These are phyloP conservation scores for Diarsia dahlii DNA, from an alignment of 2,888 invertebrate genomes.

Conservation along the genomic window DNA sequence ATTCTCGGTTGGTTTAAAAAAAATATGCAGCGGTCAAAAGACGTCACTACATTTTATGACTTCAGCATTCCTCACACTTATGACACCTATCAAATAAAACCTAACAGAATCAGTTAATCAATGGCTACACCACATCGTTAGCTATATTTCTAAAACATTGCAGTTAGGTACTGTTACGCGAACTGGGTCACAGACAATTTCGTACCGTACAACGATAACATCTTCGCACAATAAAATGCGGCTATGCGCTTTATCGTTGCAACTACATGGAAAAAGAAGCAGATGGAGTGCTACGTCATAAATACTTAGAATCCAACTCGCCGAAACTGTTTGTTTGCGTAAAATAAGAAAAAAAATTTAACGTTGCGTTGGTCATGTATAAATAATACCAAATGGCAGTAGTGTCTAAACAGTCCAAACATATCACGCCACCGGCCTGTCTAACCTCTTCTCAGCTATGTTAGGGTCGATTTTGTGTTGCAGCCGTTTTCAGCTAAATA, in stretches of 20 bases:
- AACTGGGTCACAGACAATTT: constrained; percentile 69
- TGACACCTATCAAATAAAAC: constrained; percentile 25
- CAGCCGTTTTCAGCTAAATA: neutral
- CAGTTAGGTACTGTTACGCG: constrained; percentile 66
- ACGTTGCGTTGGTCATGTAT: neutral
- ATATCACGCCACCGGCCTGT: neutral
- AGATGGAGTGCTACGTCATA: constrained; percentile 17
- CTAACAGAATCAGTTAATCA: constrained; percentile 49
- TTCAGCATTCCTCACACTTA: constrained; percentile 8
- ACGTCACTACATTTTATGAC: neutral
- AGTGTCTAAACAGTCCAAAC: neutral
- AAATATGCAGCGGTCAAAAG: neutral
- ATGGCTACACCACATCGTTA: constrained; percentile 45
- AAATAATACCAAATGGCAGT: neutral
- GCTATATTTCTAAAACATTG: constrained; percentile 65
- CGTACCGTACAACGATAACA: constrained; percentile 70
- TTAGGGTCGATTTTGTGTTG: neutral
- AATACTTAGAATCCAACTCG: neutral
- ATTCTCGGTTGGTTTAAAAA: neutral
- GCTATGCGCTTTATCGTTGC: constrained; percentile 66
- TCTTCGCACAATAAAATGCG: constrained; percentile 65
- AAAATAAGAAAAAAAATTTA: neutral
- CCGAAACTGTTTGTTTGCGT: neutral
- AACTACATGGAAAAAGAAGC: constrained; percentile 23
- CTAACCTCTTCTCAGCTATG: neutral